Evolutionary conservation across 2,888 invertebrate genomes (phyloP), one percentile per base, ranked within the genome.

Genomic region (Stenotaenia linearis): DNA sequence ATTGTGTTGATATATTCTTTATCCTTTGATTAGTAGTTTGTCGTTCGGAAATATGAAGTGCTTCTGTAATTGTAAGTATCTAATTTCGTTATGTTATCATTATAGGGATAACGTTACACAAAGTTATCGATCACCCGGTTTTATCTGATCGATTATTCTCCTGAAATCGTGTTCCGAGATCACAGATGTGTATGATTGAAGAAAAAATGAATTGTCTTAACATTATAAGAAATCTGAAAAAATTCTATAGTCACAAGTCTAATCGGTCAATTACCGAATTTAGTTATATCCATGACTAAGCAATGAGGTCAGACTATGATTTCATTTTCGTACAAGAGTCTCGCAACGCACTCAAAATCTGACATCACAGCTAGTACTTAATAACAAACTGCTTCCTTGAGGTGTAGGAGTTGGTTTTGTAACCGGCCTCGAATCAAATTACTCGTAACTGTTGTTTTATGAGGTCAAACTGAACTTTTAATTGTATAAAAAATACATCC

Each of bases 31-130:
- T 69, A 69, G 69, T 69, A 25, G 4, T 10, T 23, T 12, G 69
- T 69, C 69, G 69, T 69, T 28, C 69, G 69, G 69, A 69, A 69
- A 28, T 69, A 69, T 69, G 69, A 69, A 69, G 69, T 69, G 69
- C 69, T 69, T 69, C 69, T 69, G 28, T 69, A 28, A 25, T 28
- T 25, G 69, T 69, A 69, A 69, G 69, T 69, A 12, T 69, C 2
- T 0, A 28, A 10, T 69, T 69, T 28, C 6, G 1, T 0, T 28
- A 69, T 25, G 2, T 69, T 69, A 15, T 28, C 50, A 50, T 50
- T 50, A 3, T 6, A 0, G 3, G n/a, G 18, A 50, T 18, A 50
- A 50, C 32, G 32, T 4, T 32, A 4, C 9, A 6, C 50, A 50
- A 50, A 2, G 7, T 50, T n/a, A 2, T 50, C 18, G 21, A 18